Percentiles rank a stretch among this genome's conserved stretches.
These are phyloP conservation scores for Dipus sagitta DNA, from an alignment of 2,797 vertebrate genomes.

Conservation along the genomic window DNA sequence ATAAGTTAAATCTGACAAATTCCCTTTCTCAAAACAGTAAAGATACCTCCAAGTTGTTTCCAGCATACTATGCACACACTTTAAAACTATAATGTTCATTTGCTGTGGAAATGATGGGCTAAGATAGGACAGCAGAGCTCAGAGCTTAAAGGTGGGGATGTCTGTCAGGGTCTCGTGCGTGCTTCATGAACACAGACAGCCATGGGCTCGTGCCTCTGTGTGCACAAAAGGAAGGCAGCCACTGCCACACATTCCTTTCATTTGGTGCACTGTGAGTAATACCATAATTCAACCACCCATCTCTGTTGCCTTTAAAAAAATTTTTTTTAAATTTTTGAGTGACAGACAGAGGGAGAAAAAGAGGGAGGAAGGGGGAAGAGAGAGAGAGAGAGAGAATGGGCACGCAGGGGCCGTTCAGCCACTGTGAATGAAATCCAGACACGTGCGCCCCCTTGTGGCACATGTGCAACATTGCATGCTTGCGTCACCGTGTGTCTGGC, in stretches of 20 bases:
- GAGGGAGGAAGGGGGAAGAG: too few species aligned
- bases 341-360: too few species aligned
- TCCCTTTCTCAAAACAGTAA: slow-evolving; percentile 2
- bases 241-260: neutral
- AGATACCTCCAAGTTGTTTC: neutral
- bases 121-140: neutral
- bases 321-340: too few species aligned
- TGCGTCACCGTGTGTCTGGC: too few species aligned
- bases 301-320: neutral
- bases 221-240: neutral
- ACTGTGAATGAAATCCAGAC: too few species aligned
- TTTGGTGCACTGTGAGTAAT: neutral
- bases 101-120: neutral
- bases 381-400: too few species aligned
- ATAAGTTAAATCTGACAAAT: neutral
- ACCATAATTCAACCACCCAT: neutral
- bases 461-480: too few species aligned
- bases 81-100: neutral
- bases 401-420: too few species aligned
- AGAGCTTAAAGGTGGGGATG: neutral
- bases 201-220: neutral
- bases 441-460: too few species aligned
- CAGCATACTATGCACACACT: neutral
- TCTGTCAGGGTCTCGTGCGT: neutral
- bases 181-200: too few species aligned